Percentiles rank a stretch among this genome's conserved stretches.
Evolutionary conservation across 2,797 vertebrate species (phyloP).

Genomic region (Tauraco hartlaubi): DNA sequence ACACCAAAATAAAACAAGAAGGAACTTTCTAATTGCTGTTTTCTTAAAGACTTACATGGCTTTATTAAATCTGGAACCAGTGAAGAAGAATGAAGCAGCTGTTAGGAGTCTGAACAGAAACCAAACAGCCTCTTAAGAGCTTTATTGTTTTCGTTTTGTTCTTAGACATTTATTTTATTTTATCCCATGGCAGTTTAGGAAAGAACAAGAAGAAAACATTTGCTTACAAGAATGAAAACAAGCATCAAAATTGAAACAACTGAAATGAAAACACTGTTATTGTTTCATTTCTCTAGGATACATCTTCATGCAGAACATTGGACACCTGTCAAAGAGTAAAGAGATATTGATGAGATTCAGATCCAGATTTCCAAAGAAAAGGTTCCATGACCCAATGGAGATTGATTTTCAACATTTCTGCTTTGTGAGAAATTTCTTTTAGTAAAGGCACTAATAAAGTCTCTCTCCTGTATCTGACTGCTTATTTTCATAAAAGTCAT

Average conservation of each 20-base stretch:
- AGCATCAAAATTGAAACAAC: slow-evolving; percentile 26
- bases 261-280: slow-evolving; percentile 1
- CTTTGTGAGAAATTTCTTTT: not conserved
- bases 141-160: slow-evolving; percentile 53
- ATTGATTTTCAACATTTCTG: not conserved
- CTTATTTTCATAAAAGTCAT: not conserved
- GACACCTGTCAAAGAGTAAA: slow-evolving; percentile 4
- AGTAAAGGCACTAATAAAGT: not conserved
- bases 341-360: not conserved
- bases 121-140: slow-evolving; percentile 52
- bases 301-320: not conserved
- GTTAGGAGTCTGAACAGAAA: slow-evolving; percentile 67
- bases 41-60: slow-evolving; percentile 54
- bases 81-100: slow-evolving; percentile 76
- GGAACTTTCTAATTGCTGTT: not conserved
- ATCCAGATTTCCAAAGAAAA: not conserved
- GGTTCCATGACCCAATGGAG: not conserved
- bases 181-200: slow-evolving; percentile 46
- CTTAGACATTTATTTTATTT: slow-evolving; percentile 62
- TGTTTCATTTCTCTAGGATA: slow-evolving; percentile 15
- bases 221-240: slow-evolving; percentile 42
- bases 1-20: not conserved
- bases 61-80: slow-evolving; percentile 71
- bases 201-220: slow-evolving; percentile 48
- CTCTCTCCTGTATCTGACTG: not conserved